A percentile compares a stretch with the other conserved stretches of the same genome.
Conservation (phyloP, 1,140 invertebrate species). For the Aporrectodea caliginosa region DNA sequence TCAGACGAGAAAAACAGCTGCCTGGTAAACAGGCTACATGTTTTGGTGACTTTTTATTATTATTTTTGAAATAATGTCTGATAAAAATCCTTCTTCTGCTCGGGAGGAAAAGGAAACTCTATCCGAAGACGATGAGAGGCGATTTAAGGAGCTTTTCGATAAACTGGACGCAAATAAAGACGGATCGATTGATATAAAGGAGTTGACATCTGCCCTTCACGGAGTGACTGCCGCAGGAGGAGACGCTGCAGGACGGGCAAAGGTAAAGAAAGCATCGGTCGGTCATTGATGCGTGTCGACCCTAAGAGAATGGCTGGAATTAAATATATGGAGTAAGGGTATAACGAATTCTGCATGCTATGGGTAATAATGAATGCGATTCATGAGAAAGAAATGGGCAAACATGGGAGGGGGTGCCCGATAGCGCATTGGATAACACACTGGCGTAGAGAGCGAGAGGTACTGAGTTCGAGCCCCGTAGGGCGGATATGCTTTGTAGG, state of each 20-base stretch:
- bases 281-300: background rate
- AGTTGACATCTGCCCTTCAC: slow-evolving; percentile 76
- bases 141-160: slow-evolving; percentile 78
- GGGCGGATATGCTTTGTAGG: no score
- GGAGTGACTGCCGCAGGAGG: slow-evolving; percentile 65
- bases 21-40: background rate
- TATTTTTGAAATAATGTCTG: background rate
- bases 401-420: background rate
- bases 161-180: slow-evolving; percentile 85
- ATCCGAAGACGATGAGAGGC: slow-evolving; percentile 48
- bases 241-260: background rate
- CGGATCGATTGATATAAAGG: slow-evolving; percentile 87
- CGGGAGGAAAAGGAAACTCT: background rate
- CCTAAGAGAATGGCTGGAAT: background rate
- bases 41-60: background rate
- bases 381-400: background rate
- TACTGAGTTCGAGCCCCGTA: no score
- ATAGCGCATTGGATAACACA: background rate
- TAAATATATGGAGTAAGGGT: background rate
- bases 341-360: background rate
- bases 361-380: background rate
- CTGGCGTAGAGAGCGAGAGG: background rate
- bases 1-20: background rate
- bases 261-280: background rate
- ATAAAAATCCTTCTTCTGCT: background rate